Base-by-base conservation (phyloP, 1,140 invertebrate species). In the Chionoecetes opilio region DNA sequence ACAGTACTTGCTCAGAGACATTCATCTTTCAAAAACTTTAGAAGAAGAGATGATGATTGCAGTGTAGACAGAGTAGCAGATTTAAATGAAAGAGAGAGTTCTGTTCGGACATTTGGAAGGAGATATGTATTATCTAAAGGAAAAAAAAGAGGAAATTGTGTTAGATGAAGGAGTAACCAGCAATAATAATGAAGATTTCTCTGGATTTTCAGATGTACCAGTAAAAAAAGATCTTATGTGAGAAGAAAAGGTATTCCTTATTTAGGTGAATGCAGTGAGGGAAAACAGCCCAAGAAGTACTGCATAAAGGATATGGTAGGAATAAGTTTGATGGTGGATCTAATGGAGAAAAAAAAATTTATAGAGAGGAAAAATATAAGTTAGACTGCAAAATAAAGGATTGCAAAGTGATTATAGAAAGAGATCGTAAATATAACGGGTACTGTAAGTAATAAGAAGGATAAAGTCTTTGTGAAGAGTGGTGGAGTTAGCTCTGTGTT, bases 31-130 rank as follows among this genome's bases (percentile, higher is more conserved):
- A 5, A 75, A n/a, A 75, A 75, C 63, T n/a, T 75, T n/a, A 21
- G 63, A 32, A 26, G 29, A 87, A 34, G 5, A 38, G 34, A 31
- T 2, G 32, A 87, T 6, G n/a, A 5, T 2, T 37, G 85, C 5
- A 87, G 85, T 87, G 26, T 32, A 37, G 85, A 87, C 2, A 87
- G 0, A 87, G 32, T 53, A 53, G 9, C 85, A 2, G 85, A 87
- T 0, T 2, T 21, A 0, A 9, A 26, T 32, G 85, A 87, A 87
- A 87, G 37, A 87, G 37, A 38, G 37, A 87, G 85, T 87, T 26
- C 32, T 87, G 85, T 75, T n/a, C 63, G n/a, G n/a, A 5, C 63
- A 75, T 75, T 75, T 75, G n/a, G n/a, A 34, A 87, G 85, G 21
- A 38, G 34, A 21, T 35, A 9, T 35, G 31, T 17, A 32, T 21